Conservation (phyloP, 2,888 invertebrate species). For the Rotaria sp. region DNA sequence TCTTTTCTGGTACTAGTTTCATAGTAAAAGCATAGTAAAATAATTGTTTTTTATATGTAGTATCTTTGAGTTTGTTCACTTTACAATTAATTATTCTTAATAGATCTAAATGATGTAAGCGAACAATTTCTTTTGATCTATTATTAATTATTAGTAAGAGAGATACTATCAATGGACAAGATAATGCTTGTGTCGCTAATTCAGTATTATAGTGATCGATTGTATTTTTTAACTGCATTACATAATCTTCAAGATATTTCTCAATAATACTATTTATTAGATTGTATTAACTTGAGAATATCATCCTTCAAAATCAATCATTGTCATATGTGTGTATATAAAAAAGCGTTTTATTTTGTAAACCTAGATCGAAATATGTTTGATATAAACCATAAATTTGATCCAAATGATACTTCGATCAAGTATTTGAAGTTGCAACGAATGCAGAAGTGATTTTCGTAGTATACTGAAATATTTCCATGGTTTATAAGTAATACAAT, state of each 20-base stretch:
- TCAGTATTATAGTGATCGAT: background rate
- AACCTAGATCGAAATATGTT: too few species aligned
- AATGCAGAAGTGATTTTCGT: too few species aligned
- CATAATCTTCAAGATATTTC: background rate
- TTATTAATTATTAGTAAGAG: background rate
- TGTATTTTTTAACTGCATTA: background rate
- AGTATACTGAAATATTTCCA: too few species aligned
- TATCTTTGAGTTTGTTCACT: background rate
- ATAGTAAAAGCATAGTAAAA: too few species aligned
- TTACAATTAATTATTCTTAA: too few species aligned
- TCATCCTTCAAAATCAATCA: background rate
- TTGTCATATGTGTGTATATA: too few species aligned
- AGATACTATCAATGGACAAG: background rate
- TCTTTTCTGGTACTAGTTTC: too few species aligned
- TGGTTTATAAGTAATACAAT: too few species aligned
- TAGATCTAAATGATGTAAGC: background rate
- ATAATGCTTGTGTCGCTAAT: background rate
- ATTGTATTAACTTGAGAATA: background rate
- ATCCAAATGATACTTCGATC: too few species aligned
- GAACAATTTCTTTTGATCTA: background rate
- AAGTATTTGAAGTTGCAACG: too few species aligned
- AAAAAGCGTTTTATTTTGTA: too few species aligned
- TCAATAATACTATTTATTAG: background rate
- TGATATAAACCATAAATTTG: too few species aligned
- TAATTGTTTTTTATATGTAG: background rate